A percentile compares a stretch with the other conserved stretches of the same genome.
Evolutionary conservation across 2,888 invertebrate genomes (phyloP).

Genomic region (Diabrotica balteata): DNA sequence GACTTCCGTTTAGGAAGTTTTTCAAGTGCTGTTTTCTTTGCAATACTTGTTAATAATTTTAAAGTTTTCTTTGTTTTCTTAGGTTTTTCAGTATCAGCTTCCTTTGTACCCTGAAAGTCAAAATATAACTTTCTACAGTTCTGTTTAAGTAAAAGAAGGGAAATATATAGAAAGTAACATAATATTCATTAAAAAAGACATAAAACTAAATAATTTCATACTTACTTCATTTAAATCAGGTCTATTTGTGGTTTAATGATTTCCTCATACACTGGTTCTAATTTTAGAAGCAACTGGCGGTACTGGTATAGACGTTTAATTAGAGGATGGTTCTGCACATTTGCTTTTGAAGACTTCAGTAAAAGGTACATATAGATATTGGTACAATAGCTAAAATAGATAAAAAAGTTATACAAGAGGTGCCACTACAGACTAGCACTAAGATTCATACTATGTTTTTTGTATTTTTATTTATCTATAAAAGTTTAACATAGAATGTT

Average conservation of each 20-base stretch:
- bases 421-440: too few relatives aligned
- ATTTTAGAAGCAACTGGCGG: slow-evolving; percentile 75
- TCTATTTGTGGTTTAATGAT: slow-evolving; percentile 73
- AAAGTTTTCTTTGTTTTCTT: slow-evolving; percentile 58
- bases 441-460: too few relatives aligned
- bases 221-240: slow-evolving; percentile 61
- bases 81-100: slow-evolving; percentile 2
- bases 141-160: too few relatives aligned
- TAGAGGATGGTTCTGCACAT: slow-evolving; percentile 87
- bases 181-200: background rate
- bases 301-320: slow-evolving; percentile 84
- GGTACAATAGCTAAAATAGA: slow-evolving; percentile 76
- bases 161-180: background rate
- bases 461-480: too few relatives aligned
- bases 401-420: slow-evolving; percentile 16
- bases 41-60: slow-evolving; percentile 46
- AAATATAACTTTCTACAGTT: too few relatives aligned
- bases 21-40: slow-evolving; percentile 23
- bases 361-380: slow-evolving; percentile 88
- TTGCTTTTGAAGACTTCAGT: slow-evolving; percentile 77
- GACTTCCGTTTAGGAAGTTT: slow-evolving; percentile 27
- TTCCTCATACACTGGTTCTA: slow-evolving; percentile 74
- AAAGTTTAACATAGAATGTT: too few relatives aligned
- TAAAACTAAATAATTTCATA: background rate
- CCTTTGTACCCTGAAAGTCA: too few relatives aligned